Base-by-base conservation (phyloP, 2,888 invertebrate species). In the Agapostemon virescens region DNA sequence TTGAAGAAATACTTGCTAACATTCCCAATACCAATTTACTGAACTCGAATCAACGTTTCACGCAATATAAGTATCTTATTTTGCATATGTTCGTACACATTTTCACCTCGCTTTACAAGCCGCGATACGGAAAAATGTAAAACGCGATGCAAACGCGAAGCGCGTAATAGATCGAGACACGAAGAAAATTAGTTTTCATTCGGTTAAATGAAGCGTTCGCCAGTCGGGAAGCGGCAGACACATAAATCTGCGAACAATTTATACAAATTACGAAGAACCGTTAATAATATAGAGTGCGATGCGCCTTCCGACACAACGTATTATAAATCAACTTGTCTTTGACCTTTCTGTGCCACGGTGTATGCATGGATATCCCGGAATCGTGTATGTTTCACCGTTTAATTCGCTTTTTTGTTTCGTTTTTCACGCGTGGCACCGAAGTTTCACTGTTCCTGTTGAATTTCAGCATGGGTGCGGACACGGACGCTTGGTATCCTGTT, bases 261-360 rank as follows among this genome's bases (percentile, higher is more conserved):
- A 90, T 88, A 89, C 88, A 88, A 90, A 90, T 90, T 90, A 88
- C 86, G 78, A 13, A 84, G 86, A 83, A 83, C 87, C 88, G 89
- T 90, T 89, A 89, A 88, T 87, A 82, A 70, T 85, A 79, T 7
- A 69, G 69, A 30, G 55, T 77, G 77, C 75, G 74, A 73, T 79
- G 79, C 81, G 82, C 85, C 80, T 84, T 84, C 79, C 77, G 76
- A 45, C 74, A 61, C 77, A 79, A 78, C 80, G 85, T 86, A 86
- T 85, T 86, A 88, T 90, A 90, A 90, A 90, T 90, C 89, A 88
- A 52, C 76, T 72, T 76, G 76, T 82, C 73, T 52, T 52, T 72
- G 73, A 82, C 73, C 76, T 81, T 73, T 77, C 82, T 70, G 73
- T 82, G 68, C 36, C 49, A 26, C 40, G 30, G 20, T 67, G 69